Conservation (phyloP, 1,140 invertebrate genomes). For the Drosophila setifemur region DNA sequence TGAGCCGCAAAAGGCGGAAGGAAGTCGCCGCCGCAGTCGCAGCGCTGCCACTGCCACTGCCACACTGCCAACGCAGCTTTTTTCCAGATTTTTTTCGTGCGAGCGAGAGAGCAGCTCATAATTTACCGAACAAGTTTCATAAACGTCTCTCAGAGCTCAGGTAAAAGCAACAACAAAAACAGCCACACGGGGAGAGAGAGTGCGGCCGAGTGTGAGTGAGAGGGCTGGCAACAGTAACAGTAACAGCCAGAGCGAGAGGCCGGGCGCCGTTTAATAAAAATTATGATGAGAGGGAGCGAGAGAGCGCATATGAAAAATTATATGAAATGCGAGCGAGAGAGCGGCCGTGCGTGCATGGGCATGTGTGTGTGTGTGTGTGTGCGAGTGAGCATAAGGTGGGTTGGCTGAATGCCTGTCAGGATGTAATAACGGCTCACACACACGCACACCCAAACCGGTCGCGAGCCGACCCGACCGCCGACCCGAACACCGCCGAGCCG, state of each 20-base stretch:
- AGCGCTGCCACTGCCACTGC: slow-evolving; percentile 2
- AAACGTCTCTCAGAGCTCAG: slow-evolving; percentile 66
- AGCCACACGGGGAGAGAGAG: neutral
- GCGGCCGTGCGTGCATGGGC: slow-evolving; percentile 8
- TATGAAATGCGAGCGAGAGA: slow-evolving; percentile 72
- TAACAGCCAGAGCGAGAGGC: slow-evolving; percentile 48
- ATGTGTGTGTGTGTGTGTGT: slow-evolving; percentile 32
- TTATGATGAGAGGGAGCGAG: slow-evolving; percentile 76
- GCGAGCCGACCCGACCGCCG: too few species aligned
- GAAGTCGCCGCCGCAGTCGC: slow-evolving; percentile 43
- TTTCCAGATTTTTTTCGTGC: neutral
- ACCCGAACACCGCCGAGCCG: too few species aligned
- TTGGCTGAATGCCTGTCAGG: slow-evolving; percentile 74
- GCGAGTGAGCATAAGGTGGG: slow-evolving; percentile 64
- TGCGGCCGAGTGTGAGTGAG: slow-evolving; percentile 51
- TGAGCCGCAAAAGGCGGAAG: slow-evolving; percentile 69
- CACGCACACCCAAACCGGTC: slow-evolving; percentile 48
- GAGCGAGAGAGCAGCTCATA: slow-evolving; percentile 59
- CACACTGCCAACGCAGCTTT: neutral
- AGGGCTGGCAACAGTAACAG: slow-evolving; percentile 75
- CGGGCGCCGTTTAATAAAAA: slow-evolving; percentile 74
- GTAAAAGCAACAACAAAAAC: slow-evolving; percentile 46
- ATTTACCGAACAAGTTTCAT: slow-evolving; percentile 80
- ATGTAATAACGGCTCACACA: slow-evolving; percentile 67
- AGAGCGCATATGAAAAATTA: slow-evolving; percentile 73